Evolutionary conservation across 2,113 vertebrate genomes (phyloP).

Genomic region (Pan troglodytes): DNA sequence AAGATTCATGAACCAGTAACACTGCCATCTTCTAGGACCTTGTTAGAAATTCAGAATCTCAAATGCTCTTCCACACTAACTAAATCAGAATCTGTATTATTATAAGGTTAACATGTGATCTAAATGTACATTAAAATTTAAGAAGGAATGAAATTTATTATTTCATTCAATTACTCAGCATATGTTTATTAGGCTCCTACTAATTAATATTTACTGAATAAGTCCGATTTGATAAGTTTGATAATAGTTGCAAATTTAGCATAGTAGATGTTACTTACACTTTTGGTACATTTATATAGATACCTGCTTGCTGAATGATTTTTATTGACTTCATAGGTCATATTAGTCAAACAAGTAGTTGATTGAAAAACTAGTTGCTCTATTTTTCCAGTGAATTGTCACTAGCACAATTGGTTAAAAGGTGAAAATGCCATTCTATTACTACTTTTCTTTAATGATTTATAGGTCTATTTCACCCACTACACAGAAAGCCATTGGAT

Average conservation of each 20-base stretch:
- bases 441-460: neutral
- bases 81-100: neutral
- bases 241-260: neutral
- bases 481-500: neutral
- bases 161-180: neutral
- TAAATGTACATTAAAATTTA: neutral
- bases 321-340: neutral
- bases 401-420: neutral
- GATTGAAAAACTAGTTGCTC: neutral
- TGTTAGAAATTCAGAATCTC: neutral
- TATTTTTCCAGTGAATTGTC: neutral
- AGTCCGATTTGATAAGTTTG: neutral
- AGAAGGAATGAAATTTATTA: neutral
- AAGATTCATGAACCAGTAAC: neutral
- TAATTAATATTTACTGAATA: neutral
- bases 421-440: neutral
- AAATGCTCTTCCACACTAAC: neutral
- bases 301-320: neutral
- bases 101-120: neutral
- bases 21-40: neutral
- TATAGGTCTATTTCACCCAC: neutral
- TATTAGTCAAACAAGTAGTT: neutral
- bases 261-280: neutral
- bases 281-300: neutral
- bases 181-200: neutral